Conservation (phyloP, 2,797 vertebrate genomes). For the Cyclopterus lumpus region DNA sequence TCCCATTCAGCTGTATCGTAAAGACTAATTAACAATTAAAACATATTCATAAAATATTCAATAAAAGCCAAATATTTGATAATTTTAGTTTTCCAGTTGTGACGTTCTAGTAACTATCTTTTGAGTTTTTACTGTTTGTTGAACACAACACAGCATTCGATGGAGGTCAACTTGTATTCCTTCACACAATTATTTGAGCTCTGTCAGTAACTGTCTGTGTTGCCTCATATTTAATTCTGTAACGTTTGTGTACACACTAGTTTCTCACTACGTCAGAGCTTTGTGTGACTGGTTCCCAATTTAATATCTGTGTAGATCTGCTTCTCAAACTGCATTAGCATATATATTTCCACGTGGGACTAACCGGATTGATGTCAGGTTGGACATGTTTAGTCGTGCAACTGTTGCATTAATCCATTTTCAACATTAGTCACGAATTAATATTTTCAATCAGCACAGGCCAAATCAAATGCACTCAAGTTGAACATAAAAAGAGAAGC, state of each 20-base stretch:
- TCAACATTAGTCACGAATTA: neutral
- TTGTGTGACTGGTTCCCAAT: neutral
- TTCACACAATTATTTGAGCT: neutral
- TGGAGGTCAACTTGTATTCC: neutral
- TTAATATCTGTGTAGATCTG: neutral
- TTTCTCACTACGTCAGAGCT: neutral
- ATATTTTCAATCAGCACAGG: neutral
- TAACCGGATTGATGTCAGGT: no score
- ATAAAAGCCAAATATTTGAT: neutral
- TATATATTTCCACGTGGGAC: neutral
- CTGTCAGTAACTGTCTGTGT: neutral
- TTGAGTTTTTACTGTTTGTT: neutral
- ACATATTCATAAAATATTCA: neutral
- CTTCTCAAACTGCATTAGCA: neutral
- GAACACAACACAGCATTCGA: neutral
- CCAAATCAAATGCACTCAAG: neutral
- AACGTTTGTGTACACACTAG: neutral
- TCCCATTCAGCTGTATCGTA: neutral
- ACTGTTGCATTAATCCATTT: neutral
- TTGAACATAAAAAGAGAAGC: neutral
- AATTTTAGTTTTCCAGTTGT: neutral
- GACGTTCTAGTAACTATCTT: neutral
- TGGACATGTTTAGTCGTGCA: neutral
- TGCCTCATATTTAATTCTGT: neutral
- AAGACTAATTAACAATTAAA: neutral